Percentiles rank a stretch among this genome's conserved stretches.
phyloP scores from a whole-genome alignment of 2,113 vertebrate species.

The human region GRCh38 chr7:84571501-84572000 shows the following conservation, averaged over 20 bases:
- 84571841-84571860: not conserved
- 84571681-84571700: not conserved
- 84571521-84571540: not conserved
- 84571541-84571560: not conserved
- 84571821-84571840: slow-evolving; percentile 4
- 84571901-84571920: not conserved
- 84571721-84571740: not conserved
- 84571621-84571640: slow-evolving; percentile 7
- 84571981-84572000: not conserved
- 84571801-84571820: slow-evolving; percentile 43
- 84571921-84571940: not conserved
- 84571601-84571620: not conserved
- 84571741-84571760: not conserved
- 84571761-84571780: not conserved
- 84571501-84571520: not conserved
- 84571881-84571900: not conserved
- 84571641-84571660: not conserved
- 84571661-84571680: not conserved
- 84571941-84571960: not conserved
- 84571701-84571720: not conserved
- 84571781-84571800: slow-evolving; percentile 9
- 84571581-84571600: not conserved
- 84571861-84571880: slow-evolving; percentile 24
- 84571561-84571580: not conserved
- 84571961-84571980: not conserved